Evolutionary conservation across 1,140 invertebrate genomes (phyloP).

Genomic region (Micrasema minimum): DNA sequence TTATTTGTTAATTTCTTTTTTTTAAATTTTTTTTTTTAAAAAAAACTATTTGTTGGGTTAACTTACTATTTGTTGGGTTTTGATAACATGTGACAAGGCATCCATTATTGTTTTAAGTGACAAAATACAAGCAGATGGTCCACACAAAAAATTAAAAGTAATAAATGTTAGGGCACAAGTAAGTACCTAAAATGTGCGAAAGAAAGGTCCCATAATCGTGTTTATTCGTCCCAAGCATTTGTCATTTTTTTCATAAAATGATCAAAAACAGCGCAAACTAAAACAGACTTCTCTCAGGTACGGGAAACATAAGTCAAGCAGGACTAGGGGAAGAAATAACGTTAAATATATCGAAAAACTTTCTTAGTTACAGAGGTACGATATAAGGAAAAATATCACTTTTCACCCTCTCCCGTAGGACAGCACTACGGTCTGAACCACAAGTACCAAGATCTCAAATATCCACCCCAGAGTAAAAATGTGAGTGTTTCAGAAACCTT

Average conservation of each 20-base stretch:
- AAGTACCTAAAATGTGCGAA: neutral
- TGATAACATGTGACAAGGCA: neutral
- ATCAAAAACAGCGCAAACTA: constrained; percentile 46
- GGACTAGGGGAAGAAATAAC: constrained; percentile 27
- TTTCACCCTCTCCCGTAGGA: constrained; percentile 31
- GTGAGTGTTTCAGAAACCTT: neutral
- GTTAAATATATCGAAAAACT: constrained; percentile 53
- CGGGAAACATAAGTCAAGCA: constrained; percentile 33
- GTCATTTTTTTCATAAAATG: constrained; percentile 45
- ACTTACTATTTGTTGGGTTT: neutral
- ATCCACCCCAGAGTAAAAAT: neutral
- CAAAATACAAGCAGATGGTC: too few species aligned
- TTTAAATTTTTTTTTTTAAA: neutral
- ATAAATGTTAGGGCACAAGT: constrained; percentile 3
- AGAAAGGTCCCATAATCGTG: constrained; percentile 43
- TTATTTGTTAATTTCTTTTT: neutral
- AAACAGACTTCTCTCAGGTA: constrained; percentile 37
- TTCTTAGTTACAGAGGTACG: constrained; percentile 47
- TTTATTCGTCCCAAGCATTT: constrained; percentile 44
- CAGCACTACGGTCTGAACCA: constrained; percentile 15
- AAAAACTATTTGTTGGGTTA: neutral
- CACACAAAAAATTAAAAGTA: neutral
- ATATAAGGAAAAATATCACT: constrained; percentile 48
- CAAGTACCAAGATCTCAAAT: constrained; percentile 5
- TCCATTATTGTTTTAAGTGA: too few species aligned